Evolutionary conservation across 2,888 invertebrate genomes (phyloP).

Genomic region (Callimorpha dominula): DNA sequence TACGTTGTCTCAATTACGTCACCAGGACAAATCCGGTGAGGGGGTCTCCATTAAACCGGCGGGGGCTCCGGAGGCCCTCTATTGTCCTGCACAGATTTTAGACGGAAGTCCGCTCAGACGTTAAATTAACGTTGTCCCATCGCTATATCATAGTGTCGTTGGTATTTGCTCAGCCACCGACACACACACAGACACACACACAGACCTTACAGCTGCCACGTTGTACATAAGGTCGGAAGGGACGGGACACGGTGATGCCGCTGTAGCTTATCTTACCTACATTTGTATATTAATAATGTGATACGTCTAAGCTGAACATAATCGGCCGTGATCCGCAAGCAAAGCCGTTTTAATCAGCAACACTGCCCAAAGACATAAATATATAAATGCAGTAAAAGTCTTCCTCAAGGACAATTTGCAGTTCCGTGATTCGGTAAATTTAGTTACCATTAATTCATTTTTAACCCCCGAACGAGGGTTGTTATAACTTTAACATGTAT

Average conservation of each 20-base stretch:
- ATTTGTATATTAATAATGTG: neutral
- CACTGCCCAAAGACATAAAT: neutral
- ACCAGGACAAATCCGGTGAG: slow-evolving; percentile 24
- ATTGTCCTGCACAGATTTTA: slow-evolving; percentile 19
- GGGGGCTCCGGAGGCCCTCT: neutral
- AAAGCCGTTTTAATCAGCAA: neutral
- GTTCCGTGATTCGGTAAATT: too few relatives aligned
- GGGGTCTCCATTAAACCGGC: neutral
- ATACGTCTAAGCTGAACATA: neutral
- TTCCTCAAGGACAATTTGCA: neutral
- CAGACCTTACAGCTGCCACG: neutral
- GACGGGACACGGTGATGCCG: neutral
- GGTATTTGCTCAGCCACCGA: neutral
- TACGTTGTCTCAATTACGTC: slow-evolving; percentile 39
- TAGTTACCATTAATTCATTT: neutral
- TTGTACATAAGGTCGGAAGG: neutral
- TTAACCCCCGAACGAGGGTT: neutral
- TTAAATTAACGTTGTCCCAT: slow-evolving; percentile 28
- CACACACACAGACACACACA: neutral
- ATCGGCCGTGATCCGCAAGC: neutral
- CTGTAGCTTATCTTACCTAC: neutral
- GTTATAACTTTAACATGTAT: too few relatives aligned
- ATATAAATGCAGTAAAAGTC: neutral
- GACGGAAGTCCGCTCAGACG: slow-evolving; percentile 28
- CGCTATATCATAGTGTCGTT: slow-evolving; percentile 4